Percentiles rank a stretch among this genome's conserved stretches.
Conservation (phyloP, 2,797 vertebrate genomes). For the Balearica regulorum region DNA sequence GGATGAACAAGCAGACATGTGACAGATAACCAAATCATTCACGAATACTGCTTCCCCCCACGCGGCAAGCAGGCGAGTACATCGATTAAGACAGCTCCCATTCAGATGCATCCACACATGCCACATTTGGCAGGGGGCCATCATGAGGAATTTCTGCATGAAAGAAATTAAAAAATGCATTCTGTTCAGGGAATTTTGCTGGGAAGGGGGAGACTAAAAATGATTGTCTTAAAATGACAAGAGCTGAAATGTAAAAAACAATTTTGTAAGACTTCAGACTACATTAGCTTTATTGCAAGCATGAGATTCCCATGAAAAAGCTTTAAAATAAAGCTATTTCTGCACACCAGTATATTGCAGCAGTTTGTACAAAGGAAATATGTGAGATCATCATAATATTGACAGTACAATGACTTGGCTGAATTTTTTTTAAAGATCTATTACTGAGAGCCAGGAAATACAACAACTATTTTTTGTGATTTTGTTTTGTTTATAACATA, state of each 20-base stretch:
- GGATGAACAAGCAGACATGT: background rate
- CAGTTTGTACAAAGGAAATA: background rate
- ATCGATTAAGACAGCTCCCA: slow-evolving; percentile 5
- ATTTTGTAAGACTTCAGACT: background rate
- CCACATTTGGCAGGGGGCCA: background rate
- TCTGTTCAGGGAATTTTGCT: background rate
- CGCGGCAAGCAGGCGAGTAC: background rate
- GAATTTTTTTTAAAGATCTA: background rate
- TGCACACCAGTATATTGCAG: background rate
- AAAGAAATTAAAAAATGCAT: background rate
- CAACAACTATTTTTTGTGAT: background rate
- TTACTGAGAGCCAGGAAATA: background rate
- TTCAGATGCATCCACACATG: background rate
- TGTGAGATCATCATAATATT: background rate
- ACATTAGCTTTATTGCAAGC: background rate
- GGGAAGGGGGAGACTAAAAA: background rate
- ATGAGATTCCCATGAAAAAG: background rate
- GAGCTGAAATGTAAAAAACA: background rate
- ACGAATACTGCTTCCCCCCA: background rate
- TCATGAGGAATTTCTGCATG: background rate
- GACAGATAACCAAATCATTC: background rate
- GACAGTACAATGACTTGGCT: background rate
- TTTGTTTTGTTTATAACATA: background rate
- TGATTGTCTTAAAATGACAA: background rate
- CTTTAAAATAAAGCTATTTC: background rate